Base-by-base conservation (phyloP, 1,140 invertebrate genomes). In the Bicyclus anynana region DNA sequence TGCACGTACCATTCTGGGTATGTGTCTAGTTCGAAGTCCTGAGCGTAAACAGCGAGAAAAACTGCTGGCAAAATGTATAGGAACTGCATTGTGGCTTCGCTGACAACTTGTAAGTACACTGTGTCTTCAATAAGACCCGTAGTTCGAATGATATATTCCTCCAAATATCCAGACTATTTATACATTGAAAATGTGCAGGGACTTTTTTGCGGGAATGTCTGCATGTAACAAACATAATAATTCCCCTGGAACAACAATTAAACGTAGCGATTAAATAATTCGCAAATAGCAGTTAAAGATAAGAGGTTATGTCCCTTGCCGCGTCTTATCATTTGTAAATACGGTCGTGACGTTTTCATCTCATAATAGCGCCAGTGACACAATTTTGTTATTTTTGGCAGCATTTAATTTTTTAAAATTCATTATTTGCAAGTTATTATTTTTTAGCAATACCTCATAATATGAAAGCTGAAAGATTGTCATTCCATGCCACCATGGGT, bases 1-100 rank as follows among this genome's bases (percentile, higher is more conserved):
- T 56, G 47, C 16, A 57, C 42, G 35, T 74, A 72, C 72, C 72
- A 72, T 23, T 62, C 62, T 0, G 72, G 72, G 26, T 74, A 74
- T 9, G 69, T 74, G 27, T 48, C 29, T 10, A 46, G 44, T 27
- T 38, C 26, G 14, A 12, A 47, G 12, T 56, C 53, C 27, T 59
- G 44, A 3, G 20, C 57, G 5, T 13, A 47, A 16, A 44, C 55
- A 12, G 23, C 17, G n/a, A 59, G 27, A 29, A 59, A 29, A 21
- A 53, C n/a, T 18, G 35, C 40, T 4, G 29, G 16, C 10, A 59
- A 29, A 20, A 52, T 13, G 23, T 53, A 42, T 3, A 59, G 4
- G 10, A 18, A 23, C 42, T 49, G 21, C 57, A 59, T 59, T 53
- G n/a, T n/a, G n/a, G n/a, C n/a, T 53, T 53, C 4, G 0, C 17